phyloP scores from a whole-genome alignment of 2,113 vertebrate species.

The Baryphthengus martii region DNA sequence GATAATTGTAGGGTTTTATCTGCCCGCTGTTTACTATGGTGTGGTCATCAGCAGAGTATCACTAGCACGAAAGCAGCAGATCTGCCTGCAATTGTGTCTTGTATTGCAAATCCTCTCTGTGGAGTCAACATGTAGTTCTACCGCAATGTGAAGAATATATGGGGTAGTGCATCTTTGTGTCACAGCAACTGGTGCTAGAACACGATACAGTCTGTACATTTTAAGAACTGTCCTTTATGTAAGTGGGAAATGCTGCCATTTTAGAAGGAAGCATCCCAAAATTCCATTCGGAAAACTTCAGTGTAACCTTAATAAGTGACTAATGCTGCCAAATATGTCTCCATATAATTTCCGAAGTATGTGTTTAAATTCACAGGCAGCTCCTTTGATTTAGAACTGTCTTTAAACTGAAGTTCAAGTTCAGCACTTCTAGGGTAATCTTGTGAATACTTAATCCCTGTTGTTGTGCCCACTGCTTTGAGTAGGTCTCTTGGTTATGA shows the following conservation, averaged over 20 bases:
- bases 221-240: not conserved
- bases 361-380: not conserved
- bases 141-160: not conserved
- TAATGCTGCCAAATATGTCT: not conserved
- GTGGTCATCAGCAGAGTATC: not conserved
- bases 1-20: conserved; percentile 24
- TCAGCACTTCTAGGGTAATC: not conserved
- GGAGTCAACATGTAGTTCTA: not conserved
- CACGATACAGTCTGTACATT: not conserved
- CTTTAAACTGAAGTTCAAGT: not conserved
- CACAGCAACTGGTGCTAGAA: not conserved
- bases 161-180: not conserved
- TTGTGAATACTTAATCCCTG: not conserved
- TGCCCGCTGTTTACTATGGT: not conserved
- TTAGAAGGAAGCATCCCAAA: not conserved
- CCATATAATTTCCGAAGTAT: not conserved
- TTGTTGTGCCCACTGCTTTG: not conserved
- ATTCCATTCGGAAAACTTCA: not conserved
- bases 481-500: not conserved
- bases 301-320: not conserved
- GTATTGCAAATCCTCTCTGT: not conserved
- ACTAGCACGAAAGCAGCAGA: not conserved
- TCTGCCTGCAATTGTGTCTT: not conserved
- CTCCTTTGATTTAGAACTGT: not conserved
- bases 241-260: not conserved